Conservation (phyloP, 2,797 vertebrate species). For the Cryptoprocta ferox region DNA sequence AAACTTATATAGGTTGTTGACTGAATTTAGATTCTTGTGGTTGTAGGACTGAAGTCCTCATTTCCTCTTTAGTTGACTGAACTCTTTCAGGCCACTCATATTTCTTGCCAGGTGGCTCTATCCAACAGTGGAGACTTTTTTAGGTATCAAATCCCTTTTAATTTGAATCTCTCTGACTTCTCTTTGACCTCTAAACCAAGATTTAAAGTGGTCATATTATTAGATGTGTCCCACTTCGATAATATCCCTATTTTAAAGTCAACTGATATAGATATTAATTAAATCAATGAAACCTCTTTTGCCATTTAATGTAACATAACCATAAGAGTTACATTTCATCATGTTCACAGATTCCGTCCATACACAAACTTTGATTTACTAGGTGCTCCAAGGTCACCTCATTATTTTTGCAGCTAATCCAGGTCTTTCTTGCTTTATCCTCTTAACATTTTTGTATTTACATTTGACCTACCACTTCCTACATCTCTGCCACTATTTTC, state of each 20-base stretch:
- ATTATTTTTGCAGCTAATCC: not conserved
- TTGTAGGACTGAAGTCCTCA: not conserved
- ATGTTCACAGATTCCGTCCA: not conserved
- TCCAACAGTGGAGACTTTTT: not conserved
- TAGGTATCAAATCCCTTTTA: not conserved
- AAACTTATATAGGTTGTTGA: not conserved
- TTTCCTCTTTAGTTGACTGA: not conserved
- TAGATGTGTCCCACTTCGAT: not conserved
- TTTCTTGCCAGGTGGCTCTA: not conserved
- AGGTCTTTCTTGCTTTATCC: not conserved
- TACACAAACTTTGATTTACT: not conserved
- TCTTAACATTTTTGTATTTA: not conserved
- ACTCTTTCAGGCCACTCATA: not conserved
- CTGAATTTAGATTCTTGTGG: not conserved
- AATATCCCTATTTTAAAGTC: not conserved
- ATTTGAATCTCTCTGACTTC: not conserved
- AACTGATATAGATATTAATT: not conserved
- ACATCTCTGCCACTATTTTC: not conserved
- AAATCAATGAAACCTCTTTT: not conserved
- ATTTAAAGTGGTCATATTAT: not conserved
- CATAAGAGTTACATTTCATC: constrained; percentile 10
- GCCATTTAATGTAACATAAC: not conserved
- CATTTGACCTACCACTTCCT: not conserved
- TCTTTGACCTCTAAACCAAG: constrained; percentile 13
- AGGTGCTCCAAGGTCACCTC: not conserved